Conservation (phyloP, 2,113 vertebrate genomes). For the Arenaria interpres region DNA sequence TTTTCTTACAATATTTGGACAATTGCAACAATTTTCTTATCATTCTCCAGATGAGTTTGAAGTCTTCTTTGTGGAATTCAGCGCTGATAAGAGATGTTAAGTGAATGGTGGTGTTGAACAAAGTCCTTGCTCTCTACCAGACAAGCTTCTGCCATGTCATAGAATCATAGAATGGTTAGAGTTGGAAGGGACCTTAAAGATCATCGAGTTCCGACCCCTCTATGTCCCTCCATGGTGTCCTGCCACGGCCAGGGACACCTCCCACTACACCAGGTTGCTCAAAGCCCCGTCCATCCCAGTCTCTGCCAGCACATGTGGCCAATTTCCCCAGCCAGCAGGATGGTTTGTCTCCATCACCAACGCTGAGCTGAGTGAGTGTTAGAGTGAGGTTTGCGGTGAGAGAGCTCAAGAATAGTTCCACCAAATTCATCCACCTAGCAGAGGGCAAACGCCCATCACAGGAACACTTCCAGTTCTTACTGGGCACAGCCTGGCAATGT, state of each 20-base stretch:
- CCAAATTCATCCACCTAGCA: neutral
- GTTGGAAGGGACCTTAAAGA: no score
- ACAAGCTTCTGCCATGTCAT: neutral
- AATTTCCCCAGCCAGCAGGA: neutral
- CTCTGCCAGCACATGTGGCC: neutral
- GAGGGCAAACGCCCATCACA: neutral
- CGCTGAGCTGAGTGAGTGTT: neutral
- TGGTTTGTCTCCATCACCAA: neutral
- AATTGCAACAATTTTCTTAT: neutral
- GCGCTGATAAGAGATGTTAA: neutral
- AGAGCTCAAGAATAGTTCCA: neutral
- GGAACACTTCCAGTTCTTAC: neutral
- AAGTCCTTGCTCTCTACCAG: neutral
- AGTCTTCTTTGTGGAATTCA: neutral
- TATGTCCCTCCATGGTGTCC: no score
- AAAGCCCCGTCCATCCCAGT: no score
- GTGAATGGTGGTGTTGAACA: neutral
- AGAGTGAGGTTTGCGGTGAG: neutral
- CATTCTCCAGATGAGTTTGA: neutral
- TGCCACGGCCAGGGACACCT: no score
- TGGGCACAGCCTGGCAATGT: neutral
- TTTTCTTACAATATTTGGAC: neutral
- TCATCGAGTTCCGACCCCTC: no score
- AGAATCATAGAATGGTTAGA: no score
- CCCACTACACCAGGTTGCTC: no score